Base-by-base conservation (phyloP, 2,888 invertebrate genomes). In the Zele albiditarsus region DNA sequence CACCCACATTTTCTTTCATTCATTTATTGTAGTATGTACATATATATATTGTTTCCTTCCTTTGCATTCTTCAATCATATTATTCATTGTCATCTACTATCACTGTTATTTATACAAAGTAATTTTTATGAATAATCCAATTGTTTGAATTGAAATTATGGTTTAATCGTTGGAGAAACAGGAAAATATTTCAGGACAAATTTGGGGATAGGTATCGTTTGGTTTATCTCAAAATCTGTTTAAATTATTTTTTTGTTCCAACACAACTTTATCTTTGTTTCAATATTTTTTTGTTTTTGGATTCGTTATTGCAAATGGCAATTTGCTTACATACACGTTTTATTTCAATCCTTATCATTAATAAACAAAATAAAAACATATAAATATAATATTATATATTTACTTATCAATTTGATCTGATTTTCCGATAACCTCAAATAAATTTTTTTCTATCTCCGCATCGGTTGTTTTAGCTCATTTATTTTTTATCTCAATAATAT, bases 401-500 rank as follows among this genome's bases (percentile, higher is more conserved):
- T 42, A 67, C 67, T 68, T 53, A 53, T 62, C 58, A 46, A 38
- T 67, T 66, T 46, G 66, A 70, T 65, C 62, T 5, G 42, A 60
- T 73, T 46, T 38, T 38, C 14, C 68, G 62, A 33, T 53, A 10
- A 33, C 42, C 23, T 33, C 67, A 63, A 57, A 31, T 57, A 73
- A 68, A 31, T 65, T 62, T 33, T 38, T 38, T 6, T 6, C 38
- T 12, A 38, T 38, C 12, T 38, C 38, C 12, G 8, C 12, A 38
- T 25, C 71, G 62, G 67, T 58, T 53, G 58, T 31, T 57, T 65
- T 75, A 58, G 71, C 27, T 71, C 71, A 68, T 38, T 58, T 20
- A 31, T 27, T 23, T 46, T 46, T 46, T 46, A 46, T 46, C n/a
- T n/a, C 4, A n/a, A n/a, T 2, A n/a, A 4, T 20, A 53, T 53